These are phyloP conservation scores for Suillia variegata DNA, from an alignment of 2,888 invertebrate genomes.

Conservation along the genomic window DNA sequence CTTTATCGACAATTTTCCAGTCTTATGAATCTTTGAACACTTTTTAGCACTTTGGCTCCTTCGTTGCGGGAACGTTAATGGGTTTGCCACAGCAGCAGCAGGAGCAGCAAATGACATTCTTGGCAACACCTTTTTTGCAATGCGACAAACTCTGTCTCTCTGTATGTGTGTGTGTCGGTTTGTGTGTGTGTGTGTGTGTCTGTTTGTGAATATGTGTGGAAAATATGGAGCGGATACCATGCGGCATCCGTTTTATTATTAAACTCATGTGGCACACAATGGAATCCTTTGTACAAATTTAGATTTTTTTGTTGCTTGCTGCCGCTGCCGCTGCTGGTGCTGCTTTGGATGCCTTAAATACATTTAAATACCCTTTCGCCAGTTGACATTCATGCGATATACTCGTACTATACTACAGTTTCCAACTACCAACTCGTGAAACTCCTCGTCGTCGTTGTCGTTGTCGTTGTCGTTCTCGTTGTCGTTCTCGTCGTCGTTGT, in stretches of 20 bases:
- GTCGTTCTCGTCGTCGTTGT: not conserved
- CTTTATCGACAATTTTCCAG: slow-evolving; percentile 43
- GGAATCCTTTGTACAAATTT: slow-evolving; percentile 11
- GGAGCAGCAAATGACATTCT: slow-evolving; percentile 14
- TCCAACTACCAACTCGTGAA: no score
- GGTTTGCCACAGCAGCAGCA: slow-evolving; percentile 19
- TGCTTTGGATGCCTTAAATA: not conserved
- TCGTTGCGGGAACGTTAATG: slow-evolving; percentile 41
- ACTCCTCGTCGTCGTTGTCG: no score
- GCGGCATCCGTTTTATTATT: slow-evolving; percentile 9
- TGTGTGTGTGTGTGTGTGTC: not conserved
- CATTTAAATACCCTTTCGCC: slow-evolving; percentile 8
- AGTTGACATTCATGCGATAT: slow-evolving; percentile 1
- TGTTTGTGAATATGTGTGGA: slow-evolving; percentile 14
- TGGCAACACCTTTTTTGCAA: slow-evolving; percentile 14
- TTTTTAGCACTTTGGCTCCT: slow-evolving; percentile 55
- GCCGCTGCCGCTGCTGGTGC: slow-evolving; percentile 18
- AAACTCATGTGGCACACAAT: slow-evolving; percentile 6
- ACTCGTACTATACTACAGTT: no score
- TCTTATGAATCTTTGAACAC: slow-evolving; percentile 57
- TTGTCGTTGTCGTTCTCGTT: not conserved
- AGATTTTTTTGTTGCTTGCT: slow-evolving; percentile 32
- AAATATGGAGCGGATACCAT: slow-evolving; percentile 15
- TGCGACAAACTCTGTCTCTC: no score
- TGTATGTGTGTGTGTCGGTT: not conserved